phyloP scores from a whole-genome alignment of 2,797 vertebrate species.

The Scolopax bukidnonensis region DNA sequence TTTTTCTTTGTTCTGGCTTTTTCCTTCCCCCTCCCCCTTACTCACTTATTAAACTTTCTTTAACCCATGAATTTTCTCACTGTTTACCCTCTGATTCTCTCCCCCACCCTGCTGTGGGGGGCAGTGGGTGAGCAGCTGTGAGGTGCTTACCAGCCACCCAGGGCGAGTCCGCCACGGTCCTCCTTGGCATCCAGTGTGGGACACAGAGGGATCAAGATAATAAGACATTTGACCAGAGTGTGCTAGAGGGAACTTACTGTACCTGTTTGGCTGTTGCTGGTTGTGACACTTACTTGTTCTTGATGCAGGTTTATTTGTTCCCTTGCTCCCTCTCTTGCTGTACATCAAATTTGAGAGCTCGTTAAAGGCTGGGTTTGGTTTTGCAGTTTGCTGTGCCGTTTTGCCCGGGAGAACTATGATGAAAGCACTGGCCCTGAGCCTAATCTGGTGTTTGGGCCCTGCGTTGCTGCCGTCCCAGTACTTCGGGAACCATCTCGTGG shows the following conservation, averaged over 20 bases:
- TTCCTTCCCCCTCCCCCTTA: background rate
- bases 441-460: background rate
- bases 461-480: background rate
- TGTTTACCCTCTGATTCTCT: background rate
- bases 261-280: background rate
- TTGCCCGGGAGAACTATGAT: background rate
- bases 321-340: background rate
- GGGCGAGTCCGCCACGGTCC: background rate
- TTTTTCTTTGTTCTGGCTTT: background rate
- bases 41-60: background rate
- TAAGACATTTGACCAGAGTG: background rate
- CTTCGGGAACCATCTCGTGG: constrained; percentile 53
- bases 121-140: background rate
- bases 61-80: background rate
- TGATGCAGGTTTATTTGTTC: background rate
- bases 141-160: background rate
- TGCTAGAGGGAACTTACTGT: background rate
- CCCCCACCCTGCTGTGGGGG: background rate
- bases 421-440: constrained; percentile 4
- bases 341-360: background rate
- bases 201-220: background rate
- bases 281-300: fast-evolving
- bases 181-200: background rate
- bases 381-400: background rate
- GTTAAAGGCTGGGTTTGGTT: background rate